A percentile compares a stretch with the other conserved stretches of the same genome.
Conservation (phyloP, 1,140 invertebrate species). For the Atta cephalotes region DNA sequence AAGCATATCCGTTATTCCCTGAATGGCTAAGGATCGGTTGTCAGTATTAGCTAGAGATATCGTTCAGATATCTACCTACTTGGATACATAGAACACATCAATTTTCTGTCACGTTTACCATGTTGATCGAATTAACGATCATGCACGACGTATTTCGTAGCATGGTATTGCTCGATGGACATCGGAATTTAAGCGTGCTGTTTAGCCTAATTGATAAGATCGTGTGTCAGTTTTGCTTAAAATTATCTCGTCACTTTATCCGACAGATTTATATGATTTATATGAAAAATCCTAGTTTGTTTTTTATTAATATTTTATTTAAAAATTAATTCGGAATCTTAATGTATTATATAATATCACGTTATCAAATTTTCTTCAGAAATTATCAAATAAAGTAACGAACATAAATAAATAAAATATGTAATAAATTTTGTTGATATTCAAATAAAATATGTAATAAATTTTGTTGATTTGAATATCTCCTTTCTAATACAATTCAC, state of each 20-base stretch:
- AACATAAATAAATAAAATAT: slow-evolving; percentile 19
- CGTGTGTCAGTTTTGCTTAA: slow-evolving; percentile 40
- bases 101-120: slow-evolving; percentile 72
- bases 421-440: background rate
- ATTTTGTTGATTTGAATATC: background rate
- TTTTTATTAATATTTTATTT: background rate
- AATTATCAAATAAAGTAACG: slow-evolving; percentile 1
- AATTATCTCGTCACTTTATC: slow-evolving; percentile 25
- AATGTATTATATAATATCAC: background rate
- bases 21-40: slow-evolving; percentile 69
- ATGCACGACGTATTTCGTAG: slow-evolving; percentile 57
- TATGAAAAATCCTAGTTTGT: background rate
- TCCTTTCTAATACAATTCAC: background rate
- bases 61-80: slow-evolving; percentile 67
- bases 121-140: slow-evolving; percentile 73
- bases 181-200: slow-evolving; percentile 55
- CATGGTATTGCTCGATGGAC: slow-evolving; percentile 45
- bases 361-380: background rate
- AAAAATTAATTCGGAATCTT: background rate
- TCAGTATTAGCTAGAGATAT: slow-evolving; percentile 69
- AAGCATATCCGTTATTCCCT: slow-evolving; percentile 70
- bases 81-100: slow-evolving; percentile 59
- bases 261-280: background rate
- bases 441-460: slow-evolving; percentile 19
- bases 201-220: slow-evolving; percentile 57